A percentile compares a stretch with the other conserved stretches of the same genome.
Evolutionary conservation across 2,888 invertebrate species (phyloP).

Genomic region (Cantharis lateralis): DNA sequence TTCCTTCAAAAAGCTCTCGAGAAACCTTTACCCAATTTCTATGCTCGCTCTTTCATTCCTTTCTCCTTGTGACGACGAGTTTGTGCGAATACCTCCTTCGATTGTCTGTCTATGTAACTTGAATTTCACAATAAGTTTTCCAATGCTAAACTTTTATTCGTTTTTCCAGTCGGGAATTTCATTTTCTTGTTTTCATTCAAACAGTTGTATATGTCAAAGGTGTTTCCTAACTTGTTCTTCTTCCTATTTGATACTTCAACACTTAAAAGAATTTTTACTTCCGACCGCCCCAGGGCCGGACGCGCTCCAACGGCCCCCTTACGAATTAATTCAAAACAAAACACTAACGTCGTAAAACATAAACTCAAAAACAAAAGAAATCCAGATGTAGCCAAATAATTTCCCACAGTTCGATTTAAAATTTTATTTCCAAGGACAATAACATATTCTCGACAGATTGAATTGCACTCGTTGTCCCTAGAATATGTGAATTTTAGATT

Average conservation of each 20-base stretch:
- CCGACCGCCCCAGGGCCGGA: neutral
- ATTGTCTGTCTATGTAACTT: conserved; percentile 42
- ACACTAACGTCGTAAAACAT: too few relatives aligned
- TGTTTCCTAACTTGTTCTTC: conserved; percentile 26
- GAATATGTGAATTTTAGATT: too few relatives aligned
- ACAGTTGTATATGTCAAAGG: conserved; percentile 21
- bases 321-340: too few relatives aligned
- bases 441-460: too few relatives aligned
- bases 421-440: too few relatives aligned
- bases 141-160: conserved; percentile 35
- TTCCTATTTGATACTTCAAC: neutral
- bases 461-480: too few relatives aligned
- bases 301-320: neutral
- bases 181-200: conserved; percentile 37
- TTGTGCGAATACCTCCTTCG: conserved; percentile 34
- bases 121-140: conserved; percentile 43
- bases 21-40: conserved; percentile 43
- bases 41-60: conserved; percentile 36
- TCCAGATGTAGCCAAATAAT: too few relatives aligned
- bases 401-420: too few relatives aligned
- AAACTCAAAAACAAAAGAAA: too few relatives aligned
- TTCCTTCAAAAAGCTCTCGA: conserved; percentile 35
- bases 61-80: conserved; percentile 31
- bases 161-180: conserved; percentile 39
- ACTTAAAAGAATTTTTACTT: neutral